A percentile compares a stretch with the other conserved stretches of the same genome.
phyloP scores from a whole-genome alignment of 2,888 invertebrate genomes.

The Nephrotoma guestfalica region DNA sequence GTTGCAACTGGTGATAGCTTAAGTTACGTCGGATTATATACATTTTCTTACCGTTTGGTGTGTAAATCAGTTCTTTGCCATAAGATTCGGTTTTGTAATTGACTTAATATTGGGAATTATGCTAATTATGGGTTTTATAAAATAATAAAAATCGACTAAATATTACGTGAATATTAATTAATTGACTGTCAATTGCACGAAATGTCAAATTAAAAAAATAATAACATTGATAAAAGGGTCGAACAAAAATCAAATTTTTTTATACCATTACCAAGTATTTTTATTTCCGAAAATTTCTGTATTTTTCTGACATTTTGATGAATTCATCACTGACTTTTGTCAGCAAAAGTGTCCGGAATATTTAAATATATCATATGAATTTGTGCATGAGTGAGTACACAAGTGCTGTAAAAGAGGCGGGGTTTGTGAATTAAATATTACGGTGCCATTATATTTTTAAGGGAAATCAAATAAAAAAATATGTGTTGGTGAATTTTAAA shows the following conservation, averaged over 20 bases:
- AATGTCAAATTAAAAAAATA: not conserved
- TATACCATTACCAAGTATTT: not conserved
- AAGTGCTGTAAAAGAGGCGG: too few species aligned
- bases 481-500: too few species aligned
- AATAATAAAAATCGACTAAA: not conserved
- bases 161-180: not conserved
- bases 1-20: not conserved
- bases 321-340: too few species aligned
- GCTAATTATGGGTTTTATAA: not conserved
- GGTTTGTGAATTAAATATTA: too few species aligned
- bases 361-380: too few species aligned
- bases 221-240: not conserved
- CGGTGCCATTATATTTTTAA: too few species aligned
- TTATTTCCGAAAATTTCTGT: too few species aligned
- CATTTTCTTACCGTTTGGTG: not conserved
- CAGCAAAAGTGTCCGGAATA: too few species aligned
- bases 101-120: not conserved
- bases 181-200: not conserved
- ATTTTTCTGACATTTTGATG: too few species aligned
- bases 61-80: not conserved
- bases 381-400: too few species aligned
- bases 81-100: not conserved
- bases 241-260: not conserved
- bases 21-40: not conserved
- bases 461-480: too few species aligned